Evolutionary conservation across 1,140 invertebrate genomes (phyloP), one percentile per base, ranked within the genome.

Genomic region (Anthonomus grandis): DNA sequence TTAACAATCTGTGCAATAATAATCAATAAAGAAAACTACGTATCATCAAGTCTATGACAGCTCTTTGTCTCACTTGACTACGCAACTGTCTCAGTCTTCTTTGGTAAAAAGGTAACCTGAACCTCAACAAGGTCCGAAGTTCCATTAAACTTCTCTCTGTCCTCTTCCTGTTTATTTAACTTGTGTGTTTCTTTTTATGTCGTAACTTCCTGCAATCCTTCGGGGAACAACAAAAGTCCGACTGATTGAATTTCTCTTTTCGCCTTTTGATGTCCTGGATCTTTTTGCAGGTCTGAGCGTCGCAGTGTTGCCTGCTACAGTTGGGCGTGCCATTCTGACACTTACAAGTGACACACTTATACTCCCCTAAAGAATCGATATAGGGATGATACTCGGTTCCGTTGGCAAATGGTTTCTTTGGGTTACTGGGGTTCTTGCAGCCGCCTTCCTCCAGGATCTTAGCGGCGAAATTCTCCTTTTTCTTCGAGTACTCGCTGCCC

Each of bases 311-410:
- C 53, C 87, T 78, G 56, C 86, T 83, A 69, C 90, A 93, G 60
- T 81, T 86, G 36, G 87, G 83, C 65, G 82, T 81, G 39, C 88
- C 86, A 68, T 91, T 89, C 90, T 93, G 90, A 79, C 91, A 94
- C 61, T 85, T 80, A 72, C 91, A 94, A 56, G 85, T 89, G 64
- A 93, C 84, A 70, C 91, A 94, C 70, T 89, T 88, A 68, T 90
- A 85, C 67, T 89, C 87, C 9, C 90, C 90, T 63, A 91, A 85
- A 8, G 86, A 87, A 65, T 86, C 85, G 46, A 94, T 79, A 6
- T 83, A 81, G 0, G 91, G 91, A 78, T 93, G 89, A 81, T 90
- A 93, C 68, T 91, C 87, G 63, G 86, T 83, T 8, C 90, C 90
- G 67, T 93, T 93, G 49, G 84, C 80, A 57, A 85, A 82, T 3